phyloP scores from a whole-genome alignment of 2,113 vertebrate species.

The Xiphophorus hellerii region DNA sequence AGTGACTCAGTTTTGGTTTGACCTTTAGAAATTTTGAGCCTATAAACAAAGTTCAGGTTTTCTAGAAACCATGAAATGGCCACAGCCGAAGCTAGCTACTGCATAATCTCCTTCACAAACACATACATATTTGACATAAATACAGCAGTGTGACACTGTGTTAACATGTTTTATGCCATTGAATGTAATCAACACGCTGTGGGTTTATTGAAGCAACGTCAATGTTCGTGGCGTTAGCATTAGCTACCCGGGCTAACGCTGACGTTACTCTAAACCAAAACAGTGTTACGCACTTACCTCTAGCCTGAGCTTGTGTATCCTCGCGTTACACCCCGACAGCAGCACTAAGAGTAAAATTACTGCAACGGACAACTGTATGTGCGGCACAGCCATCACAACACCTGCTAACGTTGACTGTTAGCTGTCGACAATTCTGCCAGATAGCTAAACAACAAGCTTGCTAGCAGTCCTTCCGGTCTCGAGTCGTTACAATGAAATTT shows the following conservation, averaged over 20 bases:
- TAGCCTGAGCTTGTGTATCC: conserved; percentile 76
- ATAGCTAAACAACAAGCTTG: conserved; percentile 22
- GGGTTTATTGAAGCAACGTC: background rate
- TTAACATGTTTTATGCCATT: background rate
- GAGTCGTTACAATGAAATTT: background rate
- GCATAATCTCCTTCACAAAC: background rate
- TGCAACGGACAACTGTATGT: conserved; percentile 18
- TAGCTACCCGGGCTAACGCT: background rate
- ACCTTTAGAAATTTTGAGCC: no score
- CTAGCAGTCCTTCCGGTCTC: background rate
- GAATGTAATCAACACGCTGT: conserved; percentile 1
- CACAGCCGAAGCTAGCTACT: background rate
- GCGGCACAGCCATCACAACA: conserved; percentile 48
- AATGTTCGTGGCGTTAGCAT: background rate
- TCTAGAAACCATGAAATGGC: no score
- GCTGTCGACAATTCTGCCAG: conserved; percentile 25
- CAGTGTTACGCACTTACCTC: conserved; percentile 52
- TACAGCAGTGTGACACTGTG: background rate
- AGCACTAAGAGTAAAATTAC: conserved; percentile 45
- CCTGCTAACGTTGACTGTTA: conserved; percentile 46
- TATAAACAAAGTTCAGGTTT: no score
- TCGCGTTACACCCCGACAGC: conserved; percentile 55
- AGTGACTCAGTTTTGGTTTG: no score
- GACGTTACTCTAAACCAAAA: background rate
- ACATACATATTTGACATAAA: background rate